phyloP scores from a whole-genome alignment of 2,113 vertebrate genomes.

The Oenanthe oenanthe region DNA sequence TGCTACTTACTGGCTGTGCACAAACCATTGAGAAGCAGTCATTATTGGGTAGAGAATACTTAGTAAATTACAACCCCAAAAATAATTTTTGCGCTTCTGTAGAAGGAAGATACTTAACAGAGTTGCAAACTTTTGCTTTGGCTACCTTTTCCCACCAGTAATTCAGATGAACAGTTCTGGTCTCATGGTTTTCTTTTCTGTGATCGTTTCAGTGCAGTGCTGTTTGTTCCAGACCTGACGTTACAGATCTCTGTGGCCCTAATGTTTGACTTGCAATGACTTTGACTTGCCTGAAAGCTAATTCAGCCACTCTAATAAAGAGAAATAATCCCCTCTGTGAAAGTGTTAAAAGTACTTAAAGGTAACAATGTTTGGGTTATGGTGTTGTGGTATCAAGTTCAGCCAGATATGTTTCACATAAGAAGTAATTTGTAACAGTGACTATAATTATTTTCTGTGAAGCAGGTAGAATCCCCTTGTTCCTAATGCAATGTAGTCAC shows the following conservation, averaged over 20 bases:
- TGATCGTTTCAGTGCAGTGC: background rate
- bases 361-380: background rate
- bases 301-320: background rate
- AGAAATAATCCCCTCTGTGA: background rate
- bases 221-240: background rate
- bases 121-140: background rate
- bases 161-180: background rate
- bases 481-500: background rate
- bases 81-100: background rate
- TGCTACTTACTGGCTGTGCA: background rate
- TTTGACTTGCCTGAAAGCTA: background rate
- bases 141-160: background rate
- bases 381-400: background rate
- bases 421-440: background rate
- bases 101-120: background rate
- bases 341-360: background rate
- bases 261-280: background rate
- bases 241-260: background rate
- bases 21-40: background rate
- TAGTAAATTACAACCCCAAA: background rate
- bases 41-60: background rate
- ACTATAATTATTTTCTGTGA: background rate
- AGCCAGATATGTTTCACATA: background rate
- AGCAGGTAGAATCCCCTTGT: background rate
- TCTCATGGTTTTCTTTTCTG: background rate